A percentile compares a stretch with the other conserved stretches of the same genome.
Evolutionary conservation across 53 echinoderm and acorn worm species (phyloP).

Genomic region (Holothuria leucospilota): DNA sequence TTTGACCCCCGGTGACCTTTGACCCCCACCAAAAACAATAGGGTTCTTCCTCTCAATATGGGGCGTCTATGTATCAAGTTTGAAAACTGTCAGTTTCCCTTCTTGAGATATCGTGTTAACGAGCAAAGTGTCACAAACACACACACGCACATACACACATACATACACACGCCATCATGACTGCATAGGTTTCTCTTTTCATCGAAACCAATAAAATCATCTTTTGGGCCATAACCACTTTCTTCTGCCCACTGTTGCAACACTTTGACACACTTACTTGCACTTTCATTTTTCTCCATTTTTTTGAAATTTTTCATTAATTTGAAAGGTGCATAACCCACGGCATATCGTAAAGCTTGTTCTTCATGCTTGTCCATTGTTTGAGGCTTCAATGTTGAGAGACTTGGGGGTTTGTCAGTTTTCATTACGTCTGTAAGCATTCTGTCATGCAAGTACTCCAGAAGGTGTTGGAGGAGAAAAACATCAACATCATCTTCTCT

Average conservation of each 20-base stretch:
- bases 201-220: not conserved
- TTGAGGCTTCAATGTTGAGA: not conserved
- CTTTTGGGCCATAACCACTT: not conserved
- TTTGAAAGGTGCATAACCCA: not conserved
- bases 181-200: no score
- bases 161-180: no score
- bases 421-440: not conserved
- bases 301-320: not conserved
- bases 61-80: no score
- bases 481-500: not conserved
- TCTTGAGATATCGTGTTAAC: no score
- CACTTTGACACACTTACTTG: not conserved
- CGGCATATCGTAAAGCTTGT: not conserved
- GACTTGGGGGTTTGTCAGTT: not conserved
- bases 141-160: no score
- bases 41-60: no score
- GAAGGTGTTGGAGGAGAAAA: not conserved
- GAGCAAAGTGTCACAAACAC: no score
- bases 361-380: not conserved
- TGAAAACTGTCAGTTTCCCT: no score
- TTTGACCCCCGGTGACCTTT: no score
- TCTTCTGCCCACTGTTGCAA: not conserved
- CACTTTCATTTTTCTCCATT: slow-evolving; percentile 1
- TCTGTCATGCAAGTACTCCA: not conserved
- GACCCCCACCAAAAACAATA: no score